These are phyloP conservation scores for Hippolais icterina DNA, from an alignment of 2,113 vertebrate genomes.

Conservation along the genomic window DNA sequence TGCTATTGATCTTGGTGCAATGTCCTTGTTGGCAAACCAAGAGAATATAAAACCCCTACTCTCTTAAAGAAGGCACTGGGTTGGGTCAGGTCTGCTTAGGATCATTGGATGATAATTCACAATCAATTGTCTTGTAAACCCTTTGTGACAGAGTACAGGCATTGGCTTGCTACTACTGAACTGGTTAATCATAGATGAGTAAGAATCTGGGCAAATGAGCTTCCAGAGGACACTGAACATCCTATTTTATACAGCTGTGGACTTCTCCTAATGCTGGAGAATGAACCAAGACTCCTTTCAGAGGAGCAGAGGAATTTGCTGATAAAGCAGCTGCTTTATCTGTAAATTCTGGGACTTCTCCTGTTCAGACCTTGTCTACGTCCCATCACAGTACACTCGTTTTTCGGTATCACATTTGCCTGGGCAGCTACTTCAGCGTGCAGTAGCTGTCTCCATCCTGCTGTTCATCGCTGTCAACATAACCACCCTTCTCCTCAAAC, in stretches of 20 bases:
- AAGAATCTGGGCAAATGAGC: background rate
- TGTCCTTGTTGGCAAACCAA: background rate
- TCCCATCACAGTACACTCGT: background rate
- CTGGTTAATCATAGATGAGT: background rate
- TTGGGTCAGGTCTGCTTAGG: background rate
- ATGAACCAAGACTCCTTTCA: background rate
- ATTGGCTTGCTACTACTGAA: background rate
- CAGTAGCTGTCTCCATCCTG: background rate
- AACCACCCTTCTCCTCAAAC: background rate
- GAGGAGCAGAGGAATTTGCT: background rate
- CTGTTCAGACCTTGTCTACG: background rate
- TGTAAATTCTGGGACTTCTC: background rate
- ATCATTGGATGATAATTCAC: background rate
- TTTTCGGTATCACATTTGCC: background rate
- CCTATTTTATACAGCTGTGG: fast-evolving
- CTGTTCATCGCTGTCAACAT: background rate
- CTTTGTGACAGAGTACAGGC: background rate
- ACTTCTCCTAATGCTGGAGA: background rate
- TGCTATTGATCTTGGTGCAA: background rate
- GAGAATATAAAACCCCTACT: background rate
- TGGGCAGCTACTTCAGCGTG: background rate
- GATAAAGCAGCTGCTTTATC: background rate
- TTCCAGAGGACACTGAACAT: background rate
- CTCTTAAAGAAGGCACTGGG: background rate
- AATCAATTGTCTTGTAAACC: background rate